Conservation (phyloP, 2,113 vertebrate species). For the Glaucomys volans region DNA sequence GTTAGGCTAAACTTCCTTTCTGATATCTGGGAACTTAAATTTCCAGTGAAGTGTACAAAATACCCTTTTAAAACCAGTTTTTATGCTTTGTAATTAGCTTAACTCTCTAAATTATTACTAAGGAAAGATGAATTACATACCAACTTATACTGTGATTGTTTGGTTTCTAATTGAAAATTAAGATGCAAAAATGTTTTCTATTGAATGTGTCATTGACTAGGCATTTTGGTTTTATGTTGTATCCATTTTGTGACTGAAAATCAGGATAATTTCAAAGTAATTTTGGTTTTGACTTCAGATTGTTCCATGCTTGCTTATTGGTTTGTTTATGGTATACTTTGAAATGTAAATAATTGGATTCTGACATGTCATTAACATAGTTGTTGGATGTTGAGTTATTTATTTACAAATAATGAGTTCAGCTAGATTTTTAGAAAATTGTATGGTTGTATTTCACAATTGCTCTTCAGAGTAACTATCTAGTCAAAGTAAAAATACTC, state of each 20-base stretch:
- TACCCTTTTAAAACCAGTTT: slow-evolving; percentile 37
- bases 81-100: slow-evolving; percentile 4
- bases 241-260: slow-evolving; percentile 53
- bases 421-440: slow-evolving; percentile 34
- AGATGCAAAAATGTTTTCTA: not conserved
- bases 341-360: slow-evolving; percentile 29
- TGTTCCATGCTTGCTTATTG: slow-evolving; percentile 35
- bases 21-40: slow-evolving; percentile 22
- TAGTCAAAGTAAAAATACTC: slow-evolving; percentile 34
- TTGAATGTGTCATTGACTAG: not conserved
- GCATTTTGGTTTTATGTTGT: slow-evolving; percentile 7
- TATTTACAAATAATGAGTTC: slow-evolving; percentile 42
- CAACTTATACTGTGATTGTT: not conserved
- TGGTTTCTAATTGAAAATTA: slow-evolving; percentile 47
- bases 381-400: slow-evolving; percentile 52
- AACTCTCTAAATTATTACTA: slow-evolving; percentile 20
- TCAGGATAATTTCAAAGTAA: slow-evolving; percentile 5
- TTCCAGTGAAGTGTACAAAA: not conserved
- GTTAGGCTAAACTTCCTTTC: slow-evolving; percentile 36
- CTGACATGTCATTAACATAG: not conserved
- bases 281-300: slow-evolving; percentile 47
- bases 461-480: not conserved
- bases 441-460: not conserved
- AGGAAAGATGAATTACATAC: slow-evolving; percentile 47
- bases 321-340: slow-evolving; percentile 43